These are phyloP conservation scores for Diprion similis DNA, from an alignment of 1,140 invertebrate genomes.

Conservation along the genomic window DNA sequence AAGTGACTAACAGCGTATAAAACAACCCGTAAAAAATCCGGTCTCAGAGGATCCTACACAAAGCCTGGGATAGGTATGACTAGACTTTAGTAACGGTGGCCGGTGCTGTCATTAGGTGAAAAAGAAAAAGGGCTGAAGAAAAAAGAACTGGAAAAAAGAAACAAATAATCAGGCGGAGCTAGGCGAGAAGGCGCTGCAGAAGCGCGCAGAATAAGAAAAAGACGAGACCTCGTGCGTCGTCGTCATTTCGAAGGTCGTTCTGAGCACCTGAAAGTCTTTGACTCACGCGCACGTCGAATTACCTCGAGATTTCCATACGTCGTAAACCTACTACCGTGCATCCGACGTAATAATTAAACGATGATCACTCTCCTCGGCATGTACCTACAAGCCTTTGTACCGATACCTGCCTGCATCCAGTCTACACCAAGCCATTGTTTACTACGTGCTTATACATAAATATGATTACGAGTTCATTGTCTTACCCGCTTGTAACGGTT, in stretches of 20 bases:
- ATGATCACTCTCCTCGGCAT: background rate
- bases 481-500: no score
- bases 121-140: background rate
- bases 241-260: background rate
- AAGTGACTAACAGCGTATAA: background rate
- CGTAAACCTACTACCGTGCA: background rate
- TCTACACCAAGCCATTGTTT: no score
- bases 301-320: background rate
- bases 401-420: no score
- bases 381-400: background rate
- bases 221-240: background rate
- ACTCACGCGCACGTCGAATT: background rate
- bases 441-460: no score
- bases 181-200: background rate
- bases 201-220: background rate
- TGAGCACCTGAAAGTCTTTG: background rate
- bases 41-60: background rate
- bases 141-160: no score
- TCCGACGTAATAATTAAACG: slow-evolving; percentile 7
- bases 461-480: no score
- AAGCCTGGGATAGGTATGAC: background rate
- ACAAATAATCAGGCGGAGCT: background rate
- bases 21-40: background rate
- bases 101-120: slow-evolving; percentile 5
- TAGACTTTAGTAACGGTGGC: background rate